A percentile compares a stretch with the other conserved stretches of the same genome.
These are phyloP conservation scores for Linnaemya vulpina DNA, from an alignment of 2,888 invertebrate genomes.

Conservation along the genomic window DNA sequence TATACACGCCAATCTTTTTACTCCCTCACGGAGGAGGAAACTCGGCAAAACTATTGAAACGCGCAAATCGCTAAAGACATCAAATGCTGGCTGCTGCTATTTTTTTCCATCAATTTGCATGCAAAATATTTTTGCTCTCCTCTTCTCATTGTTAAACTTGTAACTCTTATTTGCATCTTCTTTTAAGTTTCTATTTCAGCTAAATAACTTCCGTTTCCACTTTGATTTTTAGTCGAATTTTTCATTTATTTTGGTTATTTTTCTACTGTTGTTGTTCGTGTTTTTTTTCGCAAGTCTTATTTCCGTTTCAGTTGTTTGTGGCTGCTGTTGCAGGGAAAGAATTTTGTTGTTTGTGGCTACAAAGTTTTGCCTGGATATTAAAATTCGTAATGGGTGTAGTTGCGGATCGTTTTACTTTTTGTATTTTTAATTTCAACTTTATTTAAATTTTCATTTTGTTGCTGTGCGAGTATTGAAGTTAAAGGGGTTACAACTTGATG, in stretches of 20 bases:
- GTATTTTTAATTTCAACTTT: conserved; percentile 63
- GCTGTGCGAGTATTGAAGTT: conserved; percentile 39
- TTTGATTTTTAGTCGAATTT: conserved; percentile 72
- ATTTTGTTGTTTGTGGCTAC: conserved; percentile 65
- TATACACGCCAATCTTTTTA: conserved; percentile 27
- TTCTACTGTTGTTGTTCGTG: conserved; percentile 20
- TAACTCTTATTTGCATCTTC: conserved; percentile 64
- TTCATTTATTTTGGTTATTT: conserved; percentile 50
- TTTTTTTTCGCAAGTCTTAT: conserved; percentile 66
- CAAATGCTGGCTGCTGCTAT: conserved; percentile 24
- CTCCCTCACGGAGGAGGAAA: conserved; percentile 40
- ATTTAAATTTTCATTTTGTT: conserved; percentile 64
- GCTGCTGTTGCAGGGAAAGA: conserved; percentile 32
- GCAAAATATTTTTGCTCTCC: conserved; percentile 12
- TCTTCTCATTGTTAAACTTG: conserved; percentile 40
- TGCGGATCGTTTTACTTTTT: conserved; percentile 12
- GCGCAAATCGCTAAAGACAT: conserved; percentile 74
- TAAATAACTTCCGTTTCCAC: conserved; percentile 74
- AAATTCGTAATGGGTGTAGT: conserved; percentile 4
- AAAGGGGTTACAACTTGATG: conserved; percentile 47
- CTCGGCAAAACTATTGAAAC: conserved; percentile 68
- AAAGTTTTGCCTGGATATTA: conserved; percentile 66
- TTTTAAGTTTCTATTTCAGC: conserved; percentile 68
- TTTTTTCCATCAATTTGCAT: conserved; percentile 60
- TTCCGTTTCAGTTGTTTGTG: conserved; percentile 65